Evolutionary conservation across 1,140 invertebrate genomes (phyloP), one percentile per base, ranked within the genome.

Genomic region (Zaprionus taronus): DNA sequence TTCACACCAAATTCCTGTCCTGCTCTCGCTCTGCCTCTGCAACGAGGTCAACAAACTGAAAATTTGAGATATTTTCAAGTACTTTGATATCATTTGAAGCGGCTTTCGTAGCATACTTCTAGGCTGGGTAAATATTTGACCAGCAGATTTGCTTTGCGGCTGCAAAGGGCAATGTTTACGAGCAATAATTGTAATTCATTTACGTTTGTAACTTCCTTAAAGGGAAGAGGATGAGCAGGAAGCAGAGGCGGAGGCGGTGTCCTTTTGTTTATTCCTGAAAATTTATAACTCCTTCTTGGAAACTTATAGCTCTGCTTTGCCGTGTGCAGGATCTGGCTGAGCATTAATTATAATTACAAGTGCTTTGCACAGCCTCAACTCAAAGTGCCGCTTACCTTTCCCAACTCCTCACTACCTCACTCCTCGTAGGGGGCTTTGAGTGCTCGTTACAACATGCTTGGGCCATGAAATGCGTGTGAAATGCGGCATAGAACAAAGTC

Each of bases 401-500:
- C 1, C 17, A 4, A 9, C 20, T 22, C 20, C 11, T 12, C 12
- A 9, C 20, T 6, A 11, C 7, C 20, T 26, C 1, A 26, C 24
- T 12, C 17, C 4, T 34, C 31, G 0, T 11, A 11, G 31, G 31
- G 28, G 9, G 9, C 1, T 28, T 0, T 28, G 28, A 7, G 9
- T 9, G 7, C 47, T 22, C 41, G n/a, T 70, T 62, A 62, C 57
- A 49, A 36, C 47, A 38, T 28, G 31, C 17, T 41, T 14, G 15
- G 31, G 70, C 58, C 56, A 41, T 67, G 61, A 60, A 70, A 75
- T 44, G 67, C 72, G 57, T 67, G 64, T 68, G 31, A 68, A 80
- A 56, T 64, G 61, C 20, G 62, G 44, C 49, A 53, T 70, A 66
- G 75, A 70, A 80, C 71, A 80, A 71, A 67, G 72, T 55, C 66